These are phyloP conservation scores for Solea senegalensis DNA, from an alignment of 2,113 vertebrate genomes.

Conservation along the genomic window DNA sequence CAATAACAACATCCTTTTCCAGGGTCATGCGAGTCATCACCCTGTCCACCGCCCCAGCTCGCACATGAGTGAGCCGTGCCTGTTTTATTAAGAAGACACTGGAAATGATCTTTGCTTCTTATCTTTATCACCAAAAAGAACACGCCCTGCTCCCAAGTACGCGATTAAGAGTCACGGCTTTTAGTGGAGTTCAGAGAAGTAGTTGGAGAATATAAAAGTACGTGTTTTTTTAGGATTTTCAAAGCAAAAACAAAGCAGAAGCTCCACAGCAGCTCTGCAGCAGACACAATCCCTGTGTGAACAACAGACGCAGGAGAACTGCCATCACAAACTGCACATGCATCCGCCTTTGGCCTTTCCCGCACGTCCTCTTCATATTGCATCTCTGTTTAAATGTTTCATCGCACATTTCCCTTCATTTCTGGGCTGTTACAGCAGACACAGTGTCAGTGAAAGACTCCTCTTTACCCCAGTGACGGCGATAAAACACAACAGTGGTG, in stretches of 20 bases:
- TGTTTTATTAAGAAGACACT: too few relatives aligned
- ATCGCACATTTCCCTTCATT: constrained; percentile 17
- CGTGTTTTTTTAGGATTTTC: too few relatives aligned
- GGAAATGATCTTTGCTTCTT: neutral
- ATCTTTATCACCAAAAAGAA: neutral
- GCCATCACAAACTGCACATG: neutral
- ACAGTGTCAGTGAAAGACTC: neutral
- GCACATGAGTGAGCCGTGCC: neutral
- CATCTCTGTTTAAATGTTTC: constrained; percentile 39
- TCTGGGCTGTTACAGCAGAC: neutral
- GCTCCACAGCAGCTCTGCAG: too few relatives aligned
- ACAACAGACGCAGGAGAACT: too few relatives aligned
- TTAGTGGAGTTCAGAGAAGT: too few relatives aligned
- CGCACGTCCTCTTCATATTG: constrained; percentile 32
- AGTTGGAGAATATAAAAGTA: too few relatives aligned
- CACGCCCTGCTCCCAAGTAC: neutral
- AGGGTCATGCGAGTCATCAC: constrained; percentile 53
- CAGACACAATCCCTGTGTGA: too few relatives aligned
- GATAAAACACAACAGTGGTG: constrained; percentile 38
- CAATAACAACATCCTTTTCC: constrained; percentile 60
- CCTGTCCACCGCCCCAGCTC: constrained; percentile 25
- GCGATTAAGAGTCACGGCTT: too few relatives aligned
- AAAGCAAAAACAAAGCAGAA: too few relatives aligned
- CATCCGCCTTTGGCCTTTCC: constrained; percentile 17
- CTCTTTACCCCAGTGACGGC: neutral